These are phyloP conservation scores for Chymomyza costata DNA, from an alignment of 1,140 invertebrate species.

Conservation along the genomic window DNA sequence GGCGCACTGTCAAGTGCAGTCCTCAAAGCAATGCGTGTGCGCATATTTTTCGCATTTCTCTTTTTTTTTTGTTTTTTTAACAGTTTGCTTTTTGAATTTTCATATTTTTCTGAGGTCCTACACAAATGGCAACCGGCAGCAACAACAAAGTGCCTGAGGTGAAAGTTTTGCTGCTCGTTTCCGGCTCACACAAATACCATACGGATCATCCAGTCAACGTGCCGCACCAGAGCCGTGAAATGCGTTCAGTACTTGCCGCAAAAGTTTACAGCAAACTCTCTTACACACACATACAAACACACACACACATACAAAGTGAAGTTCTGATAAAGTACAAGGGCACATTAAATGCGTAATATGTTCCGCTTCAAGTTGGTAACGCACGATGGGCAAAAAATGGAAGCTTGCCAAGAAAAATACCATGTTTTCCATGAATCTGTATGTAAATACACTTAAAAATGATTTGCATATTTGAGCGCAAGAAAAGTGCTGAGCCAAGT, in stretches of 20 bases:
- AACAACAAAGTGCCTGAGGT: constrained; percentile 37
- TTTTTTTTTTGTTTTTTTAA: too few species aligned
- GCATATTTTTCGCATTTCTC: constrained; percentile 60
- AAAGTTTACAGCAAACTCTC: constrained; percentile 58
- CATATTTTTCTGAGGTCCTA: constrained; percentile 53
- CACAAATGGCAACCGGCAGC: constrained; percentile 4
- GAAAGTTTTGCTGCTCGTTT: constrained; percentile 69
- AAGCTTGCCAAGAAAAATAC: constrained; percentile 14
- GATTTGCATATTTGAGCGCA: too few species aligned
- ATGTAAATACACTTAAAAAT: too few species aligned
- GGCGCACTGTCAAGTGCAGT: constrained; percentile 42
- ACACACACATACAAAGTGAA: constrained; percentile 31
- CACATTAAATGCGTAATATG: constrained; percentile 70
- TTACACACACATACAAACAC: constrained; percentile 7
- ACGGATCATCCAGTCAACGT: too few species aligned
- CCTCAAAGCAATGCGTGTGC: constrained; percentile 27
- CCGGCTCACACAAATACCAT: constrained; percentile 53
- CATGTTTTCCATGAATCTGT: too few species aligned
- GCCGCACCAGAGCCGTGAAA: constrained; percentile 39
- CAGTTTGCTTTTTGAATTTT: constrained; percentile 55
- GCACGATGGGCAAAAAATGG: constrained; percentile 28
- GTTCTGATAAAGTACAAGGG: constrained; percentile 57
- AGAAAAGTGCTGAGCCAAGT: too few species aligned
- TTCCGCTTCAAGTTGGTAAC: constrained; percentile 51
- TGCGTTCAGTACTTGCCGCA: constrained; percentile 52